A percentile compares a stretch with the other conserved stretches of the same genome.
phyloP scores from a whole-genome alignment of 2,797 vertebrate genomes.

The Notolepis coatsorum region DNA sequence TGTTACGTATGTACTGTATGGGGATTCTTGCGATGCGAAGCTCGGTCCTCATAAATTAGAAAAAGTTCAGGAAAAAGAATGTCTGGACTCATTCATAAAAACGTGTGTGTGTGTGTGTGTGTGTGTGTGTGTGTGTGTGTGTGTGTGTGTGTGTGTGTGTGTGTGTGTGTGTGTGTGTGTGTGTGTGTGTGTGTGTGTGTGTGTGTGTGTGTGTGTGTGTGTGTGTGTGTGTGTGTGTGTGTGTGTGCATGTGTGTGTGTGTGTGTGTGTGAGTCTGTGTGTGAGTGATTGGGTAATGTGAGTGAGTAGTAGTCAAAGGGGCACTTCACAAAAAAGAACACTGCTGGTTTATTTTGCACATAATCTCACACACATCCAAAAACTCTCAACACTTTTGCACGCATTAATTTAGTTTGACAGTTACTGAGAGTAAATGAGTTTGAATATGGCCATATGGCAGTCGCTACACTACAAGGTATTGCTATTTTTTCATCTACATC shows the following conservation, averaged over 20 bases:
- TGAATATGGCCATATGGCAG: too few relatives aligned
- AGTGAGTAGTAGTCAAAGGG: too few relatives aligned
- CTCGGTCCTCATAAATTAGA: too few relatives aligned
- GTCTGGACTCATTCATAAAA: neutral
- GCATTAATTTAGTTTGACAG: constrained; percentile 43
- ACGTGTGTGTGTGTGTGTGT: constrained; percentile 8
- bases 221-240: constrained; percentile 15
- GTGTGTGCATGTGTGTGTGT: neutral
- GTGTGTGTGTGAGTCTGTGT: neutral
- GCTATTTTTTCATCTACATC: too few relatives aligned
- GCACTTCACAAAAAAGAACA: too few relatives aligned
- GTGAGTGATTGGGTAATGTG: constrained; percentile 28
- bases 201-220: neutral
- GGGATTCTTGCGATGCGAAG: too few relatives aligned
- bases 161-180: constrained; percentile 16
- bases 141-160: constrained; percentile 32
- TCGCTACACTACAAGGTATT: too few relatives aligned
- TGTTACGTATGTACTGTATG: too few relatives aligned
- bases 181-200: neutral
- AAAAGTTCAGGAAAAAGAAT: neutral
- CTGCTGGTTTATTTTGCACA: too few relatives aligned
- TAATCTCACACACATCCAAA: too few relatives aligned
- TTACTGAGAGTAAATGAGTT: too few relatives aligned
- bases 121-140: constrained; percentile 28
- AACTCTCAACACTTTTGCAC: constrained; percentile 75